Conservation (phyloP, 2,113 vertebrate species). For the Vidua macroura region DNA sequence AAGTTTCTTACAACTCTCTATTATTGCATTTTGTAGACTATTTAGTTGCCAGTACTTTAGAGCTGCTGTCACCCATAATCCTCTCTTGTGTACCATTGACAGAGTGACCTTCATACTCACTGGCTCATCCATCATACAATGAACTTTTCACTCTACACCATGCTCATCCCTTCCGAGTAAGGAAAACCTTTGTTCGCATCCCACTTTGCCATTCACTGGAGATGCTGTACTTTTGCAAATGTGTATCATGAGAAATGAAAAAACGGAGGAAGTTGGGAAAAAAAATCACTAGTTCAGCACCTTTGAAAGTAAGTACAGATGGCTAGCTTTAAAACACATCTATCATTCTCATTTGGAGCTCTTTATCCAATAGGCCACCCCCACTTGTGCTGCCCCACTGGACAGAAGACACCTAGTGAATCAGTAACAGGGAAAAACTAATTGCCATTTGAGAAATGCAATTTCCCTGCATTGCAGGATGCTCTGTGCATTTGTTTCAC, state of each 20-base stretch:
- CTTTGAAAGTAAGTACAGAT: constrained; percentile 79
- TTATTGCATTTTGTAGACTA: constrained; percentile 52
- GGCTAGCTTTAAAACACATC: constrained; percentile 76
- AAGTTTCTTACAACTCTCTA: not conserved
- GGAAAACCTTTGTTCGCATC: constrained; percentile 85
- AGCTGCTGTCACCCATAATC: constrained; percentile 66
- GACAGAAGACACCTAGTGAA: constrained; percentile 16
- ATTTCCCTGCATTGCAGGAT: not conserved
- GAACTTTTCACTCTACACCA: constrained; percentile 87
- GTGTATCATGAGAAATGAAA: not conserved
- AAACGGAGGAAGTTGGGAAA: constrained; percentile 62
- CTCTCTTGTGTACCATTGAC: constrained; percentile 84
- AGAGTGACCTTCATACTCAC: constrained; percentile 86
- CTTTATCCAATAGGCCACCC: constrained; percentile 46
- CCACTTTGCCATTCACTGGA: constrained; percentile 78
- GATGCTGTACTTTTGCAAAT: constrained; percentile 62
- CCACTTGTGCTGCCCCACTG: constrained; percentile 16
- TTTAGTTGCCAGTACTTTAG: constrained; percentile 42
- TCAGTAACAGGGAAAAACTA: constrained; percentile 42
- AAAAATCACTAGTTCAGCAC: constrained; percentile 76
- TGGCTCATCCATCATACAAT: constrained; percentile 93
- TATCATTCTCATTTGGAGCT: constrained; percentile 75
- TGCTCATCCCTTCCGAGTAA: constrained; percentile 76
- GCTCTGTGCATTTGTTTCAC: not conserved
- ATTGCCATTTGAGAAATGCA: not conserved